Percentiles rank a stretch among this genome's conserved stretches.
These are phyloP conservation scores for Nycticorax nycticorax DNA, from an alignment of 2,113 vertebrate species.

Conservation along the genomic window DNA sequence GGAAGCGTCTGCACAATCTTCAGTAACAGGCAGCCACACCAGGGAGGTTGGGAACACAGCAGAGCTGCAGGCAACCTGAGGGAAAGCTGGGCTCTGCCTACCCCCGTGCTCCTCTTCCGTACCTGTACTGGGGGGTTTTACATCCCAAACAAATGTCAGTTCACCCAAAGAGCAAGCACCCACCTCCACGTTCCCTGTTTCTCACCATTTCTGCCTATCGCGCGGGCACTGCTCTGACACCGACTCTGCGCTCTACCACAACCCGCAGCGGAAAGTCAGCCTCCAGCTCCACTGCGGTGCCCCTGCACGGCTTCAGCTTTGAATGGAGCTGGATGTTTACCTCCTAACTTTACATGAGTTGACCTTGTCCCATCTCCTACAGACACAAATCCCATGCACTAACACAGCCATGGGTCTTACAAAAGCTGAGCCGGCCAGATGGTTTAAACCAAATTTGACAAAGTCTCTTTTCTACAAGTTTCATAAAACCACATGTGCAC, in stretches of 20 bases:
- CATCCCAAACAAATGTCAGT: not conserved
- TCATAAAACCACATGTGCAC: not conserved
- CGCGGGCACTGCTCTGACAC: not conserved
- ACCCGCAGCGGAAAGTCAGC: not conserved
- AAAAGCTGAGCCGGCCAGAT: not conserved
- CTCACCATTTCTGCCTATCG: not conserved
- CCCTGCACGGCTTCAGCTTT: not conserved
- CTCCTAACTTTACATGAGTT: too few species aligned
- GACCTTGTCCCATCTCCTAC: not conserved
- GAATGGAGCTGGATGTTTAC: too few species aligned
- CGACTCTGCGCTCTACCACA: accelerated
- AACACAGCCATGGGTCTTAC: not conserved
- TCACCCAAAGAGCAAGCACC: not conserved
- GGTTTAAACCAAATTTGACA: not conserved
- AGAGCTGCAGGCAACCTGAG: not conserved
- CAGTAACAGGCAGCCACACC: not conserved
- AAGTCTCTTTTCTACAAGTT: not conserved
- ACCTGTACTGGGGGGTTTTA: accelerated
- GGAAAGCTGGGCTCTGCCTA: not conserved
- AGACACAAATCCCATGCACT: not conserved
- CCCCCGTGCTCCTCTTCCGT: not conserved
- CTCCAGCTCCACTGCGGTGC: not conserved
- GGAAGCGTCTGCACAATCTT: not conserved
- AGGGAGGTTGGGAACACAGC: not conserved
- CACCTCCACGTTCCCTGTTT: accelerated